Percentiles rank a stretch among this genome's conserved stretches.
Evolutionary conservation across 53 echinoderm and acorn worm genomes (phyloP).

Genomic region (Henricia sp.): DNA sequence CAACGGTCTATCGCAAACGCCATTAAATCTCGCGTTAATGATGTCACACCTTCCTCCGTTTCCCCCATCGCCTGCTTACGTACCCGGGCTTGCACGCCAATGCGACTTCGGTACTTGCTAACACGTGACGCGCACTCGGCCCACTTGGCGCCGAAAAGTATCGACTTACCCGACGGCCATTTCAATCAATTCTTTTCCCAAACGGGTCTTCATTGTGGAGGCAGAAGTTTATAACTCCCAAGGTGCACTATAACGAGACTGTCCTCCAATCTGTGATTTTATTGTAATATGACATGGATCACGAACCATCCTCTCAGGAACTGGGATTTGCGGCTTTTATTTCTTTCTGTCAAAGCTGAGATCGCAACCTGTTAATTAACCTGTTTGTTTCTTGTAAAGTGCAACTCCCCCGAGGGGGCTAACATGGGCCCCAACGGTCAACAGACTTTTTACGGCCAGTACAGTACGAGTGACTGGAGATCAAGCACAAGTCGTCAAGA

Average conservation of each 20-base stretch:
- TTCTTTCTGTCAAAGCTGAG: not conserved
- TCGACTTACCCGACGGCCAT: conserved; percentile 31
- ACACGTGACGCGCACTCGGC: conserved; percentile 6
- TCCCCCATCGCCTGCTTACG: too few species aligned
- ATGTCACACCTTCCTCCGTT: conserved; percentile 3
- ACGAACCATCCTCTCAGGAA: not conserved
- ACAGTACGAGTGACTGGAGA: too few species aligned
- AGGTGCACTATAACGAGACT: not conserved
- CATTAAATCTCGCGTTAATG: conserved; percentile 22
- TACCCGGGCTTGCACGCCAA: conserved; percentile 1
- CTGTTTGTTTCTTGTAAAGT: not conserved
- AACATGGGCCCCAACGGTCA: too few species aligned
- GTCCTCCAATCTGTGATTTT: not conserved
- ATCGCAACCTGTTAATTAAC: not conserved
- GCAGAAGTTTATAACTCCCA: conserved; percentile 4
- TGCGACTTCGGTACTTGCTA: conserved; percentile 23
- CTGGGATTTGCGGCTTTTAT: not conserved
- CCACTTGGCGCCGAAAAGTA: conserved; percentile 36
- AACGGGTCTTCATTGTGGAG: not conserved
- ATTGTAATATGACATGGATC: conserved; percentile 1
- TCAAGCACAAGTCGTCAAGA: too few species aligned
- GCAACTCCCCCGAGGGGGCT: not conserved
- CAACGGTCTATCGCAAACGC: not conserved
- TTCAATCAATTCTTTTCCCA: conserved; percentile 28
- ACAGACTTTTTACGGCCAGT: too few species aligned